Conservation (phyloP, 2,797 vertebrate genomes). For the Tragelaphus eurycerus region DNA sequence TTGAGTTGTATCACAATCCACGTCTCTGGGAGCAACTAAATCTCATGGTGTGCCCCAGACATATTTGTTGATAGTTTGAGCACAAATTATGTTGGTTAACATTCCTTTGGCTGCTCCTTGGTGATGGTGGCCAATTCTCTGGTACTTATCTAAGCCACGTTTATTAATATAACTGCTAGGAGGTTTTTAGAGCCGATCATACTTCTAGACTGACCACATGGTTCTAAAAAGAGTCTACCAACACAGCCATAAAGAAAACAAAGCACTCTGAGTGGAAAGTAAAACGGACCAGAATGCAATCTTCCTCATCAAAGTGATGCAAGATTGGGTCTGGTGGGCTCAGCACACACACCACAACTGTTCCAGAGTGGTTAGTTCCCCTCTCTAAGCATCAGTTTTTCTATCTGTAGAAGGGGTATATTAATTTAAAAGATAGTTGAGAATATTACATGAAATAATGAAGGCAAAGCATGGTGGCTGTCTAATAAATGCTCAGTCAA, state of each 20-base stretch:
- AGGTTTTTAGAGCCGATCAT: slow-evolving; percentile 58
- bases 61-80: background rate
- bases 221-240: slow-evolving; percentile 50
- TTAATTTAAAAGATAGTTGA: background rate
- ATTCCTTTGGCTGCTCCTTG: slow-evolving; percentile 72
- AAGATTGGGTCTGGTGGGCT: background rate
- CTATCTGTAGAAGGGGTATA: background rate
- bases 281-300: background rate
- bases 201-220: slow-evolving; percentile 53
- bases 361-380: background rate
- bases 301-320: background rate
- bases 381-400: background rate
- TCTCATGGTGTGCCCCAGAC: background rate
- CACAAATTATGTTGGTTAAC: background rate
- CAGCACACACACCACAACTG: rapidly evolving
- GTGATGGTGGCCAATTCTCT: slow-evolving; percentile 64
- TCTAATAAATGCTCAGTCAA: background rate
- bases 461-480: background rate
- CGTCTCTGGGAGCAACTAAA: background rate
- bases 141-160: slow-evolving; percentile 65
- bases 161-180: slow-evolving; percentile 69
- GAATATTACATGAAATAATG: background rate
- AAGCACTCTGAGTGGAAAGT: background rate
- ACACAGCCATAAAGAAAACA: slow-evolving; percentile 32
- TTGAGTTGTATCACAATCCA: background rate